phyloP scores from a whole-genome alignment of 2,888 invertebrate species.

The Chironomus tentans region DNA sequence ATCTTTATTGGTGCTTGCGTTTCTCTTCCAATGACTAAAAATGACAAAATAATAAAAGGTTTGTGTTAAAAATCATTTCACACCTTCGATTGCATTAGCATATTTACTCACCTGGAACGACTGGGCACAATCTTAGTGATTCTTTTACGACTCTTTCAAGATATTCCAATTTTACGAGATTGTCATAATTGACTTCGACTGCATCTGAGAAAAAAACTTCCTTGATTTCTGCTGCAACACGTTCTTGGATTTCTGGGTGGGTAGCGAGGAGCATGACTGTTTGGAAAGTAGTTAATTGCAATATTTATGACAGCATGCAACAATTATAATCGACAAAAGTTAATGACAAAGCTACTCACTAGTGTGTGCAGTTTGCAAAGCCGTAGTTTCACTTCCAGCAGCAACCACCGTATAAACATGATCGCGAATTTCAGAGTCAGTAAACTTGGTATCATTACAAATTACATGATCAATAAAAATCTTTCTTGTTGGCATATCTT shows the following conservation, averaged over 20 bases:
- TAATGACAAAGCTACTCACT: background rate
- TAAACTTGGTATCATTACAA: conserved; percentile 24
- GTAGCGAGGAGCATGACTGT: conserved; percentile 8
- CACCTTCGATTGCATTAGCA: background rate
- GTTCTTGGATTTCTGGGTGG: conserved; percentile 18
- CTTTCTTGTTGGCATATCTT: conserved; percentile 15
- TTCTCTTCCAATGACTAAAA: conserved; percentile 17
- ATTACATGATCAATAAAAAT: conserved; percentile 26
- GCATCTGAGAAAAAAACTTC: conserved; percentile 17
- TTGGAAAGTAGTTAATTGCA: too few relatives aligned
- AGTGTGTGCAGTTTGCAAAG: conserved; percentile 23
- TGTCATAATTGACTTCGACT: conserved; percentile 11
- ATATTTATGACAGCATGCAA: too few relatives aligned
- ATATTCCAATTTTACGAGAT: background rate
- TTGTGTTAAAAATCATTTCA: background rate
- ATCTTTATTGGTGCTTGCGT: conserved; percentile 15
- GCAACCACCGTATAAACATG: conserved; percentile 26
- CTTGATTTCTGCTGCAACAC: background rate
- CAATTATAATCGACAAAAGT: too few relatives aligned
- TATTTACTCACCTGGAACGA: conserved; percentile 10
- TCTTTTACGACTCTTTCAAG: conserved; percentile 24
- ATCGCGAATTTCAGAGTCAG: conserved; percentile 19
- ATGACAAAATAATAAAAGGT: background rate
- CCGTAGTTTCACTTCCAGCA: conserved; percentile 23
- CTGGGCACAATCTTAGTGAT: conserved; percentile 17